These are phyloP conservation scores for Dicentrarchus labrax DNA, from an alignment of 2,113 vertebrate genomes.

Conservation along the genomic window DNA sequence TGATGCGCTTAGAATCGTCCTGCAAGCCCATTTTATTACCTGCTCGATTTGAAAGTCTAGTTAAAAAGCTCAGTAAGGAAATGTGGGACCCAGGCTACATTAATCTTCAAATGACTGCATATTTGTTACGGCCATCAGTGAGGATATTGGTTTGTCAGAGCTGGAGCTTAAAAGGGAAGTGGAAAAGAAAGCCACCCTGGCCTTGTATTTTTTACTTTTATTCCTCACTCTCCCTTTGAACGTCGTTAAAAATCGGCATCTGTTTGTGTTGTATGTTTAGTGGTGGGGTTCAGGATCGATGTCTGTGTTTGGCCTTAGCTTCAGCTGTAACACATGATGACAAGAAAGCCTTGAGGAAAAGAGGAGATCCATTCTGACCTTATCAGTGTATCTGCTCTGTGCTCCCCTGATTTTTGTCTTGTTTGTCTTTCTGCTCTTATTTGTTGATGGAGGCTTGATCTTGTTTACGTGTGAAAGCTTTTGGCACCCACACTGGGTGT, in stretches of 20 bases:
- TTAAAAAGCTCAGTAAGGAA: conserved; percentile 12
- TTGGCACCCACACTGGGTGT: neutral
- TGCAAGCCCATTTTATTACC: conserved; percentile 39
- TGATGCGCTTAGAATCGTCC: neutral
- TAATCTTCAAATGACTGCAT: conserved; percentile 39
- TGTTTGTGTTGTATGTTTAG: conserved; percentile 11
- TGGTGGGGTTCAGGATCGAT: conserved; percentile 1
- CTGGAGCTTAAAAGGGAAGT: conserved; percentile 8
- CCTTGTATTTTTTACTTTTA: neutral
- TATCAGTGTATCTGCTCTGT: conserved; percentile 40
- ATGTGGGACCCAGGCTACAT: conserved; percentile 5
- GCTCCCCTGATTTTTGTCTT: neutral
- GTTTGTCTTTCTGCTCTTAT: conserved; percentile 10
- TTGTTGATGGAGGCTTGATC: neutral
- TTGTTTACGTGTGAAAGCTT: neutral
- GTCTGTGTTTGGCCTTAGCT: conserved; percentile 19
- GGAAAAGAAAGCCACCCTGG: neutral
- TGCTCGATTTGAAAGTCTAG: conserved; percentile 29
- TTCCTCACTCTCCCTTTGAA: neutral
- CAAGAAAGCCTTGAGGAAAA: conserved; percentile 42
- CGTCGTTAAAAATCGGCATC: neutral
- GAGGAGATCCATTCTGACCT: conserved; percentile 50
- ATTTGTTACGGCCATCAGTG: conserved; percentile 15
- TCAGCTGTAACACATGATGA: conserved; percentile 53
- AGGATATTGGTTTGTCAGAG: conserved; percentile 30